Evolutionary conservation across 1,140 invertebrate species (phyloP), one percentile per base, ranked within the genome.

Genomic region (Macrocentrus cingulum): DNA sequence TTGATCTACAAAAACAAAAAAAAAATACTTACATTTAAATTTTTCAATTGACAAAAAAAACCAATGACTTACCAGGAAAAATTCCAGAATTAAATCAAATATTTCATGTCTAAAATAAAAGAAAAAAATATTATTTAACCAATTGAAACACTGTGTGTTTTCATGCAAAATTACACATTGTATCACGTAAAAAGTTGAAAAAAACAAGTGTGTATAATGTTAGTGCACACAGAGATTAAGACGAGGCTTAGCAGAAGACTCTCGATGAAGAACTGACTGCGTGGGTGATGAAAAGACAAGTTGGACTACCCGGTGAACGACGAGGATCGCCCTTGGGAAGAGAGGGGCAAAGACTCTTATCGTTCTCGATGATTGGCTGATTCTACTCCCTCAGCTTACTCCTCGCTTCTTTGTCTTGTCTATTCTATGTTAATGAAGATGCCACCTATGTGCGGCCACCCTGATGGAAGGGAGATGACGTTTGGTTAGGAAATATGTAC

Each of bases 261-360:
- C 65, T 63, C 45, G 62, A 55, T 51, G 68, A 72, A 66, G 70
- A 72, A 77, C 75, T 76, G 74, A 65, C 66, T 57, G 67, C 56
- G 66, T 65, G 48, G 65, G 63, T 63, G 70, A 66, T 56, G 49
- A 56, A 63, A 22, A 48, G 22, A 25, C 1, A 13, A 34, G 13
- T 29, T 29, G 3, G 45, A 49, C 23, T 34, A 32, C 46, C 25
- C 25, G 46, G n/a, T 34, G 4, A 29, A 29, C 4, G 25, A 4
- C 25, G 18, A 20, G 7, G 20, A 49, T 22, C 13, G n/a, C 25
- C 8, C 50, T 55, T 55, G 58, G n/a, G n/a, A 75, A 75, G 57
- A 52, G 50, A 45, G 53, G 67, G 65, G 56, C 16, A 52, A 56
- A 32, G 34, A 13, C 45, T 48, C 34, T 51, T 9, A 39, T 20